Base-by-base conservation (phyloP, 2,888 invertebrate genomes). In the Eueremaeus valkanovi region DNA sequence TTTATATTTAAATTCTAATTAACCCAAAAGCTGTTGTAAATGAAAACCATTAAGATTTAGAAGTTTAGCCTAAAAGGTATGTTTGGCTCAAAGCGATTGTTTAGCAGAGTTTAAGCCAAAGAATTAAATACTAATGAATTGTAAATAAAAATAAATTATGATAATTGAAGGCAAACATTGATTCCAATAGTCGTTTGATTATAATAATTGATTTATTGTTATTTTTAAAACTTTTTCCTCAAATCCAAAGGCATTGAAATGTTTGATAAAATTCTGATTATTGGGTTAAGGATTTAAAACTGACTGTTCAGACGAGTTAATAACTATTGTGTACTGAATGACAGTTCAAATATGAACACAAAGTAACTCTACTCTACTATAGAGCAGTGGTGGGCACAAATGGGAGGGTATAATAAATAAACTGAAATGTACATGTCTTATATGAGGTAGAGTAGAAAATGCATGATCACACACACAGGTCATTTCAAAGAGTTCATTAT, bases 211-310 rank as follows among this genome's bases (percentile, higher is more conserved):
- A 55, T 21, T 55, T 55, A 55, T 55, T 55, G 55, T 55, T 55
- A 55, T 42, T 55, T 55, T 55, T 55, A 24, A 55, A 55, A 55
- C 24, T 24, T 27, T 55, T 21, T 55, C 13, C 21, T 55, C 21
- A 24, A 27, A 24, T 55, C 6, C 8, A 55, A 24, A 55, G 55
- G 21, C 55, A 55, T 55, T 55, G 55, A 55, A 55, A 1, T 24
- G 3, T 55, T 55, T 55, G 3, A n/a, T n/a, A n/a, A n/a, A n/a
- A n/a, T 8, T 8, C 3, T 24, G 27, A 55, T 21, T 55, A 21
- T 55, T 55, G 21, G 55, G 55, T 55, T 55, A 55, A 55, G 55
- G 55, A 55, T 55, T n/a, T n/a, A n/a, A n/a, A n/a, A n/a, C n/a
- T n/a, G n/a, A n/a, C n/a, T n/a, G n/a, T n/a, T n/a, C n/a, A n/a